Evolutionary conservation across 1,140 invertebrate genomes (phyloP).

Genomic region (Drosophila biarmipes): DNA sequence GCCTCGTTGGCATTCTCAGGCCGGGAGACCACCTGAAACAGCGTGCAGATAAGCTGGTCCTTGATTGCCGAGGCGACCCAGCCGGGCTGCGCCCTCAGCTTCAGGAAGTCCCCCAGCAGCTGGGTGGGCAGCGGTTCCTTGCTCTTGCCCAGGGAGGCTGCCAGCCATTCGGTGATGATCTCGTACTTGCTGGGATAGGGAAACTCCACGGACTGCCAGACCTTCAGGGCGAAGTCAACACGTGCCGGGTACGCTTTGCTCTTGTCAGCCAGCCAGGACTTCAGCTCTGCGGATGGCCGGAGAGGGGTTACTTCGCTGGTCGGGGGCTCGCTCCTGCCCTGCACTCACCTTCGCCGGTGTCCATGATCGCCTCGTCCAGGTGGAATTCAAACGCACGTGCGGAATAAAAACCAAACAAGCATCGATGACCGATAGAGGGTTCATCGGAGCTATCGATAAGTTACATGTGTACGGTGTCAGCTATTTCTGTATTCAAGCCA

Average conservation of each 20-base stretch:
- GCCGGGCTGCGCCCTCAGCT: constrained; percentile 62
- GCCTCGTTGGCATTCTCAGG: background rate
- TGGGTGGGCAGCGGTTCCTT: constrained; percentile 18
- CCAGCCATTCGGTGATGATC: constrained; percentile 66
- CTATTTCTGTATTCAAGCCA: too few relatives aligned
- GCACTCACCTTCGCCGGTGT: constrained; percentile 60
- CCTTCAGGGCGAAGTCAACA: constrained; percentile 71
- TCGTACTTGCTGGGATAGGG: constrained; percentile 71
- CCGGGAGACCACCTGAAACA: constrained; percentile 10
- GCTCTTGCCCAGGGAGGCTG: constrained; percentile 3
- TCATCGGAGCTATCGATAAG: too few relatives aligned
- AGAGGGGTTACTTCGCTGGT: background rate
- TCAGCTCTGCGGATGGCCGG: constrained; percentile 45
- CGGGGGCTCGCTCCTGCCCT: accelerated
- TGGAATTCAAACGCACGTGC: constrained; percentile 1
- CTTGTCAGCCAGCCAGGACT: constrained; percentile 57
- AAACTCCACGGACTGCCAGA: constrained; percentile 79
- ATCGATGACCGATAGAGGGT: background rate
- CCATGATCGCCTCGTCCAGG: constrained; percentile 42
- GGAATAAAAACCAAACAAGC: background rate
- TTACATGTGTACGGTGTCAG: too few relatives aligned
- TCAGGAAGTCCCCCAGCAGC: constrained; percentile 57
- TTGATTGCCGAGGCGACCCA: constrained; percentile 52
- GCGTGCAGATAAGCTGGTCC: constrained; percentile 22
- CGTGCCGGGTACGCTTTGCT: constrained; percentile 53